Conservation (phyloP, 2,797 vertebrate genomes). For the Acestrorhynchus altus region DNA sequence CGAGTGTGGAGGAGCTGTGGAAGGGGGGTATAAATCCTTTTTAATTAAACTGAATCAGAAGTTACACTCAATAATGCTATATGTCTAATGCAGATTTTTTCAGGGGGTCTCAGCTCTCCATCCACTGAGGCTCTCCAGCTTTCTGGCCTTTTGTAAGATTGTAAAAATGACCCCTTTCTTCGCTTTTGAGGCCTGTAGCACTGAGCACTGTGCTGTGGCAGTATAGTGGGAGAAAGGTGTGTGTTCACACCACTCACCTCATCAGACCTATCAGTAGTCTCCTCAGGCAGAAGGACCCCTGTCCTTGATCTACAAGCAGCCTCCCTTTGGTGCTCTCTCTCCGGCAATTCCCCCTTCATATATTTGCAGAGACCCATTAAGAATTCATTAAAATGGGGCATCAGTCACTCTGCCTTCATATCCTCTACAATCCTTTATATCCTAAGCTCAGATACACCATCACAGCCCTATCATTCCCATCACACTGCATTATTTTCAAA, state of each 20-base stretch:
- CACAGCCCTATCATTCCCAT: too few relatives aligned
- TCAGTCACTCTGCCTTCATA: constrained; percentile 19
- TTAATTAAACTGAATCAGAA: too few relatives aligned
- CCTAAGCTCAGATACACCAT: not conserved
- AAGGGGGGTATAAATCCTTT: too few relatives aligned
- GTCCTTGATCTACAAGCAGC: constrained; percentile 1
- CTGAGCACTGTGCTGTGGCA: not conserved
- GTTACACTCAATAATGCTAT: too few relatives aligned
- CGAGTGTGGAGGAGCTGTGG: not conserved
- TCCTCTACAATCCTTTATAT: not conserved
- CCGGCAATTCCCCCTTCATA: constrained; percentile 6
- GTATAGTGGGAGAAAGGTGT: not conserved
- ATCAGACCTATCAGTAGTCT: constrained; percentile 11
- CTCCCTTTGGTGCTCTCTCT: not conserved
- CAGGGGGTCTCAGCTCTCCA: not conserved
- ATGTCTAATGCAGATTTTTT: too few relatives aligned
- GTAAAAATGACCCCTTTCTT: not conserved
- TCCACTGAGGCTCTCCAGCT: too few relatives aligned
- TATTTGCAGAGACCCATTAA: constrained; percentile 30
- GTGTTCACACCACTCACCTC: not conserved
- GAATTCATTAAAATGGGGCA: constrained; percentile 15
- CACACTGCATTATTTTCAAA: not conserved
- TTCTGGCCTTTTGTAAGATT: not conserved
- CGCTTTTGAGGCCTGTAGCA: too few relatives aligned
- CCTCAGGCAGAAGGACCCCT: constrained; percentile 20